phyloP scores from a whole-genome alignment of 2,797 vertebrate species.

The Spinus olivaceus region DNA sequence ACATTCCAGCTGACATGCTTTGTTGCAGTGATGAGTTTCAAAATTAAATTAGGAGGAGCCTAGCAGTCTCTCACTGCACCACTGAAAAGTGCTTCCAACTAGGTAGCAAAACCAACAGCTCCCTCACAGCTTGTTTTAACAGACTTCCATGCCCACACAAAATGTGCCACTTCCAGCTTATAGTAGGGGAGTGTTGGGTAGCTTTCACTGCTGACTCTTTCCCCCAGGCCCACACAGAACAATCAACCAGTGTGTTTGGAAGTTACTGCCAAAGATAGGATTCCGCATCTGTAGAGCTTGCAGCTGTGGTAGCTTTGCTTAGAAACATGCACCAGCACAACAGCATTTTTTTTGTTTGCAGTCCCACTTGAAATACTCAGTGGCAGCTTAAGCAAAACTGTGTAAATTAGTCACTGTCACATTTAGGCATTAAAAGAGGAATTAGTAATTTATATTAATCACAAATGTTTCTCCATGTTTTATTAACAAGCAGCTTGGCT shows the following conservation, averaged over 20 bases:
- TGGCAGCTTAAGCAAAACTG: constrained; percentile 14
- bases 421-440: constrained; percentile 71
- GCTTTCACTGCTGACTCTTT: not conserved
- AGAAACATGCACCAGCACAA: not conserved
- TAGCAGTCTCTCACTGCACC: not conserved
- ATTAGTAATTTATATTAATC: constrained; percentile 80
- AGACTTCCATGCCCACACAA: not conserved
- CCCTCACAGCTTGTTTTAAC: constrained; percentile 3
- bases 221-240: accelerated
- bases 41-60: not conserved
- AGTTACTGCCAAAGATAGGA: not conserved
- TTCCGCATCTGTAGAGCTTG: not conserved
- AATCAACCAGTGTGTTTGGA: not conserved
- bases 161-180: not conserved
- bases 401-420: constrained; percentile 69
- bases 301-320: not conserved
- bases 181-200: not conserved
- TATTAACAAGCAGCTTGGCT: constrained; percentile 74
- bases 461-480: constrained; percentile 76
- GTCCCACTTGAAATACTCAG: constrained; percentile 25
- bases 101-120: not conserved
- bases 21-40: not conserved
- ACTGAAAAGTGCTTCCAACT: not conserved
- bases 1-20: accelerated
- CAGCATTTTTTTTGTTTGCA: not conserved